Conservation (phyloP, 2,113 vertebrate genomes). For the Pluvianellus socialis region DNA sequence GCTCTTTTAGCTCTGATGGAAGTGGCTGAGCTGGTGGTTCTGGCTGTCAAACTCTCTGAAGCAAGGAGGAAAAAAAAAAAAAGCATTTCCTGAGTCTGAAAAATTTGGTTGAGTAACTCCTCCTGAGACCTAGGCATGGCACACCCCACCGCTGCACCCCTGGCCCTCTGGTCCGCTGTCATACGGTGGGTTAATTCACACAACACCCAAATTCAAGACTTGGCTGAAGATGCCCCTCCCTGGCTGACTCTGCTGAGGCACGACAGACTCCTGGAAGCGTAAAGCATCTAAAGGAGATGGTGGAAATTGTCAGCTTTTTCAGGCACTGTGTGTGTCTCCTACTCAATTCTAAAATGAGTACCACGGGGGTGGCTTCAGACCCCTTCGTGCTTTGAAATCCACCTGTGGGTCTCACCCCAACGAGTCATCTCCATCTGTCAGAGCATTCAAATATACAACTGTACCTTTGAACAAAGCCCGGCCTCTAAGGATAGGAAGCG, state of each 20-base stretch:
- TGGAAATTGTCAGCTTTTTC: slow-evolving; percentile 8
- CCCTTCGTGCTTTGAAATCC: background rate
- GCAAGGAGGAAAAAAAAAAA: background rate
- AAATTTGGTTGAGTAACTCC: background rate
- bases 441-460: background rate
- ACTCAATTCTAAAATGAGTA: slow-evolving; percentile 40
- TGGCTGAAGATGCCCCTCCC: background rate
- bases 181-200: background rate
- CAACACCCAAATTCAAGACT: background rate
- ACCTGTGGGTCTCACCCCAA: slow-evolving; percentile 37
- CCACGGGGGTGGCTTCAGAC: slow-evolving; percentile 27
- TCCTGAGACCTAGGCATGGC: background rate
- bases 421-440: slow-evolving; percentile 18
- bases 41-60: background rate
- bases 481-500: background rate
- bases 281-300: background rate
- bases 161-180: background rate
- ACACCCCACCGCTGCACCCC: background rate
- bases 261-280: background rate
- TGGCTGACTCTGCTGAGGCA: background rate
- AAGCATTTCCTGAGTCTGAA: background rate
- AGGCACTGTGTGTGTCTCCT: slow-evolving; percentile 16
- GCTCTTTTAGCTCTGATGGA: background rate
- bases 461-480: background rate
- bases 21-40: background rate